A percentile compares a stretch with the other conserved stretches of the same genome.
These are phyloP conservation scores for Denticeps clupeoides DNA, from an alignment of 2,797 vertebrate species.

Conservation along the genomic window DNA sequence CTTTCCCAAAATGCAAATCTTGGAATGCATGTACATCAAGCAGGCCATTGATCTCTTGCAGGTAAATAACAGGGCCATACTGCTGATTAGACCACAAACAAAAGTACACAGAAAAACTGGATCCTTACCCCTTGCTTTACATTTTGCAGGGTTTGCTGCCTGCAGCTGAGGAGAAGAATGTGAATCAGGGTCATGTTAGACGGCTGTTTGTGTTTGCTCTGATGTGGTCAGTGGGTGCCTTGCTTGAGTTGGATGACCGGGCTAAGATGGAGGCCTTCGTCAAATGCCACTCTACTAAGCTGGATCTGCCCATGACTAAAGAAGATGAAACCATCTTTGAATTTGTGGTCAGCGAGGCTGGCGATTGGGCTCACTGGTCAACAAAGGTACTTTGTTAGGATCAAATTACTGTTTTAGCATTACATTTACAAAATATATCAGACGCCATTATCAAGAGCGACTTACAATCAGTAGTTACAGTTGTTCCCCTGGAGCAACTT, in stretches of 20 bases:
- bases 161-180: slow-evolving; percentile 49
- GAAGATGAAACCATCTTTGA: slow-evolving; percentile 69
- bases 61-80: slow-evolving; percentile 50
- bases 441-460: no score
- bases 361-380: slow-evolving; percentile 45
- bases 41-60: slow-evolving; percentile 73
- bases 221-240: slow-evolving; percentile 79
- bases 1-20: no score
- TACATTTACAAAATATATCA: no score
- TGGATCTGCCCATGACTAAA: slow-evolving; percentile 55
- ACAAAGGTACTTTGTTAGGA: not conserved
- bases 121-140: not conserved
- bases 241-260: slow-evolving; percentile 67
- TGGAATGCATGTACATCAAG: slow-evolving; percentile 78
- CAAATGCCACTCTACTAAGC: slow-evolving; percentile 33
- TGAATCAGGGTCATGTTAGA: slow-evolving; percentile 41
- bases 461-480: no score
- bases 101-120: no score
- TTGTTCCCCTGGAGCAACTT: no score
- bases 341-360: slow-evolving; percentile 61
- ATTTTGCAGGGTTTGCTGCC: slow-evolving; percentile 62
- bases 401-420: no score
- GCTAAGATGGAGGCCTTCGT: slow-evolving; percentile 65
- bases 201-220: slow-evolving; percentile 72
- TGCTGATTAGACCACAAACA: no score